Evolutionary conservation across 2,888 invertebrate species (phyloP), one percentile per base, ranked within the genome.

Genomic region (Leptopilina drosophilae): DNA sequence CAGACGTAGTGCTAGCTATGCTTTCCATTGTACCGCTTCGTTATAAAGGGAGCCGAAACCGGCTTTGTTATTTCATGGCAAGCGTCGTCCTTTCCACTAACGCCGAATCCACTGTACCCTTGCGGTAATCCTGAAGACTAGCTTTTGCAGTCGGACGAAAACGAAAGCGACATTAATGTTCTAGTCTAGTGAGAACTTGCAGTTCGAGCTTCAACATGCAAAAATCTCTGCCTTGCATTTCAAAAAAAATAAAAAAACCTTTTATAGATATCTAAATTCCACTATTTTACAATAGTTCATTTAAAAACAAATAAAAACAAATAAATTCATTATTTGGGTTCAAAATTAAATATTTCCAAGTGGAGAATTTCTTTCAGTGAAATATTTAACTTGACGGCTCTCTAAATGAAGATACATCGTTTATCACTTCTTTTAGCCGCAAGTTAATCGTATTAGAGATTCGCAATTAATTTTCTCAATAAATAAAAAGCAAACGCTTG

Each of bases 1-100:
- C 84, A 85, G 85, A 87, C 86, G 82, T 73, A 73, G 73, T 73
- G 73, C 82, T 83, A 81, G 82, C 80, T 81, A 81, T 80, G 81
- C 82, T 82, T 84, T 79, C 85, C 85, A 87, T 87, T 89, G 87
- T 88, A 81, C 84, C 82, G 82, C 79, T 84, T 84, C 84, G 83
- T 80, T 85, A 87, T 85, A 87, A 88, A 88, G 87, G 87, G 85
- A 84, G 83, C 84, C 84, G 85, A 87, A 88, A 86, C 84, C 83
- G 84, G 86, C 88, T 89, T 89, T 87, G 87, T 89, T 89, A 87
- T 89, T 88, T 87, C 85, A 85, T 85, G 84, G 83, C 80, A 84
- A 84, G 80, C 83, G 81, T 78, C 81, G 78, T 84, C 82, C 82
- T 80, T 82, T 84, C 78, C 78, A 79, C 82, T 53, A 56, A 56